Conservation (phyloP, 2,888 invertebrate genomes). For the Rhimphoctona megacephalus region DNA sequence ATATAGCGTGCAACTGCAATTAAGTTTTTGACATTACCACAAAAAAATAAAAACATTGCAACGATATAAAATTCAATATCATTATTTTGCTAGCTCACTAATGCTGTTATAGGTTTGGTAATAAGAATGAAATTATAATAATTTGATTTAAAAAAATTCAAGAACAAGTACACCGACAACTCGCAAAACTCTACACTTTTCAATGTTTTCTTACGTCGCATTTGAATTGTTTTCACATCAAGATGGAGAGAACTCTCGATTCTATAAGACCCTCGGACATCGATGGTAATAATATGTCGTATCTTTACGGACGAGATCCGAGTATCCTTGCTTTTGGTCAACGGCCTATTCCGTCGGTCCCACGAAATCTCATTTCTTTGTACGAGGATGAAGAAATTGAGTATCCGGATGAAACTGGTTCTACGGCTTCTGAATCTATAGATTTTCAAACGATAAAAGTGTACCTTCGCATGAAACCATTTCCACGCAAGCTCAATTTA, state of each 20-base stretch:
- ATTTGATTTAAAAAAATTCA: too few relatives aligned
- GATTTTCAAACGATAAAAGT: constrained; percentile 85
- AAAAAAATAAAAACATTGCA: too few relatives aligned
- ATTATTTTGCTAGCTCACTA: too few relatives aligned
- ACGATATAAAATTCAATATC: too few relatives aligned
- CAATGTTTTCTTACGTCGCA: not conserved
- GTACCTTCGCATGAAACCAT: constrained; percentile 87
- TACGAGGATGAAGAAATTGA: constrained; percentile 75
- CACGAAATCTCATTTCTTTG: constrained; percentile 78
- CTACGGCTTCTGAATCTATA: constrained; percentile 46
- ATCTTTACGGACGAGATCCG: constrained; percentile 81
- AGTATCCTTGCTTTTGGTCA: constrained; percentile 81
- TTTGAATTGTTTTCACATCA: not conserved
- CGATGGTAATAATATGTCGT: constrained; percentile 76
- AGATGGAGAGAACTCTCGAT: constrained; percentile 77
- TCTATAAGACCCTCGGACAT: constrained; percentile 72
- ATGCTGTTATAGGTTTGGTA: too few relatives aligned
- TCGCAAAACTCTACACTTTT: too few relatives aligned
- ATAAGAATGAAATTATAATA: too few relatives aligned
- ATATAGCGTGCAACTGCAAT: too few relatives aligned
- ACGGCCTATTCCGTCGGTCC: constrained; percentile 72
- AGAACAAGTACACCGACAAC: too few relatives aligned
- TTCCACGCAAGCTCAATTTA: constrained; percentile 78
- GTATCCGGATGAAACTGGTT: constrained; percentile 55
- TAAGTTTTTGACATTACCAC: too few relatives aligned